These are phyloP conservation scores for Caenorhabditis sinica DNA, from an alignment of 2,888 invertebrate species.

Conservation along the genomic window DNA sequence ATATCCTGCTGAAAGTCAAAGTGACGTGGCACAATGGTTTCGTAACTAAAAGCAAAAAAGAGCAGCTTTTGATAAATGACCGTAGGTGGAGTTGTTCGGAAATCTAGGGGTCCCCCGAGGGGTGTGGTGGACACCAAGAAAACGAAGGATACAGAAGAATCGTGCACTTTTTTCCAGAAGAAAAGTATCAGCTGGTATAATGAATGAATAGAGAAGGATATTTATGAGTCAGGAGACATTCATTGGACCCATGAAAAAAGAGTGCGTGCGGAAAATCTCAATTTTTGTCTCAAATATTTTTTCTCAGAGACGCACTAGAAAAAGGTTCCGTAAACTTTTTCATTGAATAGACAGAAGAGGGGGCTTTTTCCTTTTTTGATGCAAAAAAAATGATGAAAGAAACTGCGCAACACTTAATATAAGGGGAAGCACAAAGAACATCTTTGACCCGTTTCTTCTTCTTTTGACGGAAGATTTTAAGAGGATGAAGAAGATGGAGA, in stretches of 20 bases:
- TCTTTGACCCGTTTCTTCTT: conserved; percentile 30
- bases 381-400: conserved; percentile 34
- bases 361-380: conserved; percentile 33
- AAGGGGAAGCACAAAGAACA: conserved; percentile 59
- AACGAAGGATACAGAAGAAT: conserved; percentile 3
- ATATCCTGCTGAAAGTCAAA: neutral
- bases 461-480: conserved; percentile 34
- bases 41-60: conserved; percentile 39
- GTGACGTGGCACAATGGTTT: conserved; percentile 24
- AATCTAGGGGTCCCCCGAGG: conserved; percentile 36
- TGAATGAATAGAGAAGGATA: conserved; percentile 18
- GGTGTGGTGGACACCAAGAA: conserved; percentile 13
- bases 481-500: conserved; percentile 16
- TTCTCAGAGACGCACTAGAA: conserved; percentile 40
- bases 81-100: conserved; percentile 59
- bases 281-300: conserved; percentile 51
- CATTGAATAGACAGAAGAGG: conserved; percentile 50
- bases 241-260: conserved; percentile 16
- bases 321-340: conserved; percentile 53
- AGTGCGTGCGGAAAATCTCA: conserved; percentile 57
- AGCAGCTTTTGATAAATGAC: conserved; percentile 54
- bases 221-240: conserved; percentile 19
- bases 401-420: conserved; percentile 46
- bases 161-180: conserved; percentile 19
- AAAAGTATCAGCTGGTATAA: conserved; percentile 39